Conservation (phyloP, 2,113 vertebrate species). For the Heloderma charlesbogerti region DNA sequence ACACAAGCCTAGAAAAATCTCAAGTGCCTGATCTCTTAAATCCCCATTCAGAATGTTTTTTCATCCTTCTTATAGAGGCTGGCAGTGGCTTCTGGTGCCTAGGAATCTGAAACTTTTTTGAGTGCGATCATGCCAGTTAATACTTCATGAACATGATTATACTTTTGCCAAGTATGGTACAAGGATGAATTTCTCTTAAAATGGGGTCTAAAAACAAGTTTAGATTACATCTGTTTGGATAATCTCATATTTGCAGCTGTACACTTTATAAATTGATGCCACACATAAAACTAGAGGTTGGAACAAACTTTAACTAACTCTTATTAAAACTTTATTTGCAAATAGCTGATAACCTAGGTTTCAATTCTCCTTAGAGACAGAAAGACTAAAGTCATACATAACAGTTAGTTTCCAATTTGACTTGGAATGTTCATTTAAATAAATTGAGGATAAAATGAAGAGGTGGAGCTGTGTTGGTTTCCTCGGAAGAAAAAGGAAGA, state of each 20-base stretch:
- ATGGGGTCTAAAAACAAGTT: background rate
- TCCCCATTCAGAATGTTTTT: background rate
- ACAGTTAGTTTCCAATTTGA: background rate
- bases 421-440: background rate
- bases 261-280: background rate
- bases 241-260: background rate
- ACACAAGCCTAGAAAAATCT: background rate
- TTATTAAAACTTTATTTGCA: background rate
- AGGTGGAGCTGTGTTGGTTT: background rate
- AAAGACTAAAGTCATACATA: background rate
- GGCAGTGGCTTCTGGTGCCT: background rate
- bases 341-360: background rate
- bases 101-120: background rate
- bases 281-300: background rate
- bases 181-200: background rate
- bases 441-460: too few relatives aligned
- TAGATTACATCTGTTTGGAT: background rate
- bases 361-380: background rate
- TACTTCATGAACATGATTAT: background rate
- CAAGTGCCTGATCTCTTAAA: background rate
- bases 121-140: background rate
- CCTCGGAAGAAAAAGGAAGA: too few relatives aligned
- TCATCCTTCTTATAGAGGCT: background rate
- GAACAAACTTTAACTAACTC: too few relatives aligned
- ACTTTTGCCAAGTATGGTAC: background rate